Conservation (phyloP, 2,797 vertebrate species). For the Pogonophryne albipinna region DNA sequence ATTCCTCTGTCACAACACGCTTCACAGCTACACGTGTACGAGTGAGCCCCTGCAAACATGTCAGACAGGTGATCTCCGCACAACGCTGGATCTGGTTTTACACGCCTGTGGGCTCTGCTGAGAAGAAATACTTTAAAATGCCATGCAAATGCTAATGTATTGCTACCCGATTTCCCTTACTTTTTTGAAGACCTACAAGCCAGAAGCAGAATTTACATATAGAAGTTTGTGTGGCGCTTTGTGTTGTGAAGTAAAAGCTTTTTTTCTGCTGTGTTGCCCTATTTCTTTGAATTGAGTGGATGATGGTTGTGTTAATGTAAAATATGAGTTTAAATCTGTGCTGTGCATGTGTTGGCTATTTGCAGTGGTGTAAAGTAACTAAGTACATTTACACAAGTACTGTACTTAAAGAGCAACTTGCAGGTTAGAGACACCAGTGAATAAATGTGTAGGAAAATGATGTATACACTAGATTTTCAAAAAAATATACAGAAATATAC, state of each 20-base stretch:
- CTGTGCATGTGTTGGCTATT: too few relatives aligned
- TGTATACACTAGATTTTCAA: too few relatives aligned
- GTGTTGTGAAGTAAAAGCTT: background rate
- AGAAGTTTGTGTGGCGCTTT: background rate
- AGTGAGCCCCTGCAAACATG: conserved; percentile 15
- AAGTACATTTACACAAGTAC: too few relatives aligned
- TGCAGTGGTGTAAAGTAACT: too few relatives aligned
- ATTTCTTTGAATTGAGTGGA: background rate
- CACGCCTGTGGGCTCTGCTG: background rate
- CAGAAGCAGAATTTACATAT: background rate
- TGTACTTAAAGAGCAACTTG: too few relatives aligned
- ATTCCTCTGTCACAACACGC: conserved; percentile 63
- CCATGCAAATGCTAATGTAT: background rate
- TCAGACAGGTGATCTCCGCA: conserved; percentile 30
- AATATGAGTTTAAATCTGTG: too few relatives aligned
- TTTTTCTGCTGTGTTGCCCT: background rate
- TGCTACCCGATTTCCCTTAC: background rate
- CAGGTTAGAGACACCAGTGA: too few relatives aligned
- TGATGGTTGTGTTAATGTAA: background rate
- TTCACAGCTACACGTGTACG: conserved; percentile 45
- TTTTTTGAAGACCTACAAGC: background rate
- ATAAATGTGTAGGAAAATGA: too few relatives aligned
- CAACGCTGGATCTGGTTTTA: conserved; percentile 4
- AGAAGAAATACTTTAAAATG: background rate
- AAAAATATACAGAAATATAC: too few relatives aligned